phyloP scores from a whole-genome alignment of 1,140 invertebrate species.

The Schlechtendalia chinensis region DNA sequence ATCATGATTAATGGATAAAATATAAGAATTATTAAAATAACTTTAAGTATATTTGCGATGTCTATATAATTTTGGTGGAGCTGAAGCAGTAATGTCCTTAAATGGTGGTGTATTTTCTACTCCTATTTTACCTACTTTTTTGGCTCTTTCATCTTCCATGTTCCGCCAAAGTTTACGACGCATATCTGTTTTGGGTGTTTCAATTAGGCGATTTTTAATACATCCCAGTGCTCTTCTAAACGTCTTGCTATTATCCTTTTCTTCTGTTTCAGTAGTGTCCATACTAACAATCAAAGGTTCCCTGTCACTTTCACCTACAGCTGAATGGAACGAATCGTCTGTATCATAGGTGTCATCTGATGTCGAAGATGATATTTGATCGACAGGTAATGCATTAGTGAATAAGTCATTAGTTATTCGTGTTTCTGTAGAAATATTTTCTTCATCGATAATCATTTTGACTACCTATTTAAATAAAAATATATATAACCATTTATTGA shows the following conservation, averaged over 20 bases:
- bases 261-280: background rate
- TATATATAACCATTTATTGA: background rate
- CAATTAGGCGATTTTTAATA: conserved; percentile 30
- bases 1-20: too few species aligned
- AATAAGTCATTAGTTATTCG: background rate
- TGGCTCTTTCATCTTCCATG: conserved; percentile 38
- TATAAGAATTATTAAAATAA: too few species aligned
- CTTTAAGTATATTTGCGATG: background rate
- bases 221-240: conserved; percentile 13
- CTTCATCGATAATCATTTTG: conserved; percentile 24
- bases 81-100: conserved; percentile 28
- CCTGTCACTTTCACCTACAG: conserved; percentile 17
- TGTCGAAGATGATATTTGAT: background rate
- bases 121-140: conserved; percentile 1
- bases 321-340: conserved; percentile 45
- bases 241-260: background rate
- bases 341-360: background rate
- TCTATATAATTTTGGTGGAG: conserved; percentile 36
- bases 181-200: conserved; percentile 29
- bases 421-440: conserved; percentile 37
- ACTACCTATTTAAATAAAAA: background rate
- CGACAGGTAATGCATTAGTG: background rate
- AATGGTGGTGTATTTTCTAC: conserved; percentile 42
- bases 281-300: background rate
- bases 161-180: conserved; percentile 46